phyloP scores from a whole-genome alignment of 2,888 invertebrate species.

The Pecten maximus region DNA sequence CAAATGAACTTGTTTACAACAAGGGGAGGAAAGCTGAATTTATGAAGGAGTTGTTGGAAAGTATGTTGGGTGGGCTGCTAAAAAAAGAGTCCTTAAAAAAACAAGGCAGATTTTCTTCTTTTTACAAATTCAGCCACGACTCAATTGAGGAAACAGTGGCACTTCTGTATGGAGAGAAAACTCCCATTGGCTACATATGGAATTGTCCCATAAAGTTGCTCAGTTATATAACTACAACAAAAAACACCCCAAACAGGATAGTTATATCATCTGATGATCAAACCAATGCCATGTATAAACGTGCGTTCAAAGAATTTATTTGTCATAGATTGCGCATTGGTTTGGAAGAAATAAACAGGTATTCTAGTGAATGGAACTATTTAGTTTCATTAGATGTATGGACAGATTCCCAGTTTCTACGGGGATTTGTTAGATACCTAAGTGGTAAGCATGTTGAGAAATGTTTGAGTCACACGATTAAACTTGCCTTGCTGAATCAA shows the following conservation, averaged over 20 bases:
- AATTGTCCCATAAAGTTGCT: background rate
- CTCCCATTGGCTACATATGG: background rate
- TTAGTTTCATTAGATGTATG: background rate
- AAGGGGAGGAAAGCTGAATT: background rate
- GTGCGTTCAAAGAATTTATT: background rate
- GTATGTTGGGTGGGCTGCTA: background rate
- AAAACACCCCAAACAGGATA: background rate
- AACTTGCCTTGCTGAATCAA: background rate
- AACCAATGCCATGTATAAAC: background rate
- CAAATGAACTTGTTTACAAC: background rate
- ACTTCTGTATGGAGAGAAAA: constrained; percentile 5
- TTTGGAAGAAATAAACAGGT: too few species aligned
- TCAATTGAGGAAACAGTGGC: constrained; percentile 13
- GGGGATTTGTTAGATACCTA: background rate
- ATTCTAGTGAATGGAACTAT: background rate
- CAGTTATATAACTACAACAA: background rate
- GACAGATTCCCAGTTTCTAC: background rate
- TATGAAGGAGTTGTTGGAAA: background rate
- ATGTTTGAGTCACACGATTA: background rate
- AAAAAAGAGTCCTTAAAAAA: background rate
- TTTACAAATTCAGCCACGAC: background rate
- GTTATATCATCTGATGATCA: background rate
- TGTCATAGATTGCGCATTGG: too few species aligned
- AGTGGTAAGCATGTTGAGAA: background rate
- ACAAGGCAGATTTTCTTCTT: background rate